Conservation (phyloP, 1,140 invertebrate species). For the Cyrtorhinus lividipennis region DNA sequence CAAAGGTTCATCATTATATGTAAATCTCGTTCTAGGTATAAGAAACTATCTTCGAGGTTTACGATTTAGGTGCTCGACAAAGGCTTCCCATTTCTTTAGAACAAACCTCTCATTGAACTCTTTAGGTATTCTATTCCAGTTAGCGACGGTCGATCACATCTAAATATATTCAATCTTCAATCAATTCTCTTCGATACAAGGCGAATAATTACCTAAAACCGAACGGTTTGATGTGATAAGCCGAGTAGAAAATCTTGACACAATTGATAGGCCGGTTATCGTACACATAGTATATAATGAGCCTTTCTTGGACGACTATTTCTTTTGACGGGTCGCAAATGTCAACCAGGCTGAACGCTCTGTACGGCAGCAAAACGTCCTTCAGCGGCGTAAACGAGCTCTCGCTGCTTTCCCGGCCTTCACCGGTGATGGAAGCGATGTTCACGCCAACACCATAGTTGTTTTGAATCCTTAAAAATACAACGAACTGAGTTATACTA, state of each 20-base stretch:
- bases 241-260: conserved; percentile 89
- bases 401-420: conserved; percentile 73
- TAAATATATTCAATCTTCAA: too few relatives aligned
- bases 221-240: conserved; percentile 66
- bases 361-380: conserved; percentile 76
- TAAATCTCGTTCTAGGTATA: too few relatives aligned
- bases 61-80: too few relatives aligned
- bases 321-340: conserved; percentile 92
- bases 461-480: conserved; percentile 47
- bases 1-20: too few relatives aligned
- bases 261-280: conserved; percentile 92
- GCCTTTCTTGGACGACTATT: conserved; percentile 73
- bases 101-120: too few relatives aligned
- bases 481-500: conserved; percentile 8
- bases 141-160: too few relatives aligned
- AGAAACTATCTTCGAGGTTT: too few relatives aligned
- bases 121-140: too few relatives aligned
- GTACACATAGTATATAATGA: conserved; percentile 94
- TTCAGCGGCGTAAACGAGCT: conserved; percentile 75
- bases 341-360: conserved; percentile 88
- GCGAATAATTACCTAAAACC: conserved; percentile 67
- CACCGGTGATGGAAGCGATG: conserved; percentile 76
- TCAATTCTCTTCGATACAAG: too few relatives aligned
- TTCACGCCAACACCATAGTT: conserved; percentile 82
- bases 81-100: too few relatives aligned